Evolutionary conservation across 2,797 vertebrate genomes (phyloP).

Genomic region (Sebastes kiyomatsui): DNA sequence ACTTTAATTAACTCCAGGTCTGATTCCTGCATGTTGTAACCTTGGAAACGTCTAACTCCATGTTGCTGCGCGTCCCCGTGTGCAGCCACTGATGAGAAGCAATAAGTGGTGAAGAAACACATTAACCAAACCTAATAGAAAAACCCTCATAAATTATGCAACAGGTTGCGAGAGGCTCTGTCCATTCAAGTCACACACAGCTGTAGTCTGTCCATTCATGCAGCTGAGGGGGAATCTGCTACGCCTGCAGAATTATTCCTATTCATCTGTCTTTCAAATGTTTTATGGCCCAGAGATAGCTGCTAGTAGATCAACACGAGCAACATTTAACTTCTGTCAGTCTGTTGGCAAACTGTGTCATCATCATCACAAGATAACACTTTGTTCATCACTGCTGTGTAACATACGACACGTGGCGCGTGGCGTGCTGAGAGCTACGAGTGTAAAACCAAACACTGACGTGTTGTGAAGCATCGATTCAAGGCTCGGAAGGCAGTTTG

Average conservation of each 20-base stretch:
- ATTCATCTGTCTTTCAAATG: slow-evolving; percentile 62
- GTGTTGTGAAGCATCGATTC: slow-evolving; percentile 10
- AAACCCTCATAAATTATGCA: slow-evolving; percentile 78
- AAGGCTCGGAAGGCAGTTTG: not conserved
- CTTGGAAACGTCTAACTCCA: slow-evolving; percentile 52
- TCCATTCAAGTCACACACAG: slow-evolving; percentile 80
- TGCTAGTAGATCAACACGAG: slow-evolving; percentile 27
- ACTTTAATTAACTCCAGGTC: slow-evolving; percentile 55
- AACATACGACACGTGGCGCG: slow-evolving; percentile 17
- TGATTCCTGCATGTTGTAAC: slow-evolving; percentile 50
- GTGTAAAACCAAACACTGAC: slow-evolving; percentile 43
- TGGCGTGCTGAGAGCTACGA: slow-evolving; percentile 4
- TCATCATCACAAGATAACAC: slow-evolving; percentile 50
- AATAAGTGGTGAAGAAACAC: slow-evolving; percentile 68
- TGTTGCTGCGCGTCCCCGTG: slow-evolving; percentile 10
- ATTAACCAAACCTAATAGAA: slow-evolving; percentile 73
- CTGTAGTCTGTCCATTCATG: slow-evolving; percentile 78
- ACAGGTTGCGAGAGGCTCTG: slow-evolving; percentile 66
- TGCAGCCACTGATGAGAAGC: slow-evolving; percentile 56
- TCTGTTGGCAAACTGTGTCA: slow-evolving; percentile 44
- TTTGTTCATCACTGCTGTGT: slow-evolving; percentile 38
- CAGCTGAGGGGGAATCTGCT: slow-evolving; percentile 51
- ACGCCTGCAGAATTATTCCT: slow-evolving; percentile 55
- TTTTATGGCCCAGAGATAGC: slow-evolving; percentile 46
- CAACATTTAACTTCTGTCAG: slow-evolving; percentile 48